These are phyloP conservation scores for Crenuchus spilurus DNA, from an alignment of 2,797 vertebrate species.

Conservation along the genomic window DNA sequence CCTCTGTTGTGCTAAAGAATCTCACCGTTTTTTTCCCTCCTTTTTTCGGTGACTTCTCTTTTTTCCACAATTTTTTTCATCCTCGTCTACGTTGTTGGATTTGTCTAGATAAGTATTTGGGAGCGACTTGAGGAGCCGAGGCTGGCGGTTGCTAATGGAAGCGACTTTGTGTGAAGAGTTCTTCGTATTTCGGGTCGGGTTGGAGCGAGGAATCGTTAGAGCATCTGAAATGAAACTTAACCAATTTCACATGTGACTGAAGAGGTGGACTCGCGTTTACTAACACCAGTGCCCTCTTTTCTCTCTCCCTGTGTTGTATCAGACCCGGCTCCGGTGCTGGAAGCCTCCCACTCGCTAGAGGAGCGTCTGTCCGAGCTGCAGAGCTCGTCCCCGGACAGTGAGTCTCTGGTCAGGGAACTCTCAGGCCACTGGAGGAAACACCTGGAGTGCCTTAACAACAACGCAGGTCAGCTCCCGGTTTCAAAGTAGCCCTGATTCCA, in stretches of 20 bases:
- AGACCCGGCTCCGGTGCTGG: slow-evolving; percentile 90
- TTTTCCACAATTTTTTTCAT: slow-evolving; percentile 42
- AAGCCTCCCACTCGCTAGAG: slow-evolving; percentile 86
- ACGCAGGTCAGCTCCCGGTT: slow-evolving; percentile 79
- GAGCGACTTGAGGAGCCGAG: slow-evolving; percentile 56
- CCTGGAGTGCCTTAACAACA: slow-evolving; percentile 77
- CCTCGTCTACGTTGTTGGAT: slow-evolving; percentile 68
- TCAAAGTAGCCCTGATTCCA: no score
- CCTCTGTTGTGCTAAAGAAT: slow-evolving; percentile 86
- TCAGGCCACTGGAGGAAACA: slow-evolving; percentile 85
- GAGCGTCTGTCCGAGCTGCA: slow-evolving; percentile 87
- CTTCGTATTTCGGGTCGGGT: slow-evolving; percentile 19
- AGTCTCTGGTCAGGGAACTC: slow-evolving; percentile 79
- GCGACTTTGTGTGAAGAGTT: slow-evolving; percentile 16
- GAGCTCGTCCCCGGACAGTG: slow-evolving; percentile 75
- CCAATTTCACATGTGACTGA: slow-evolving; percentile 6
- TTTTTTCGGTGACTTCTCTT: slow-evolving; percentile 74
- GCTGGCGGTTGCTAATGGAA: slow-evolving; percentile 42
- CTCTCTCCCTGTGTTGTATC: slow-evolving; percentile 14
- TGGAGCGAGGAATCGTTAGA: not conserved
- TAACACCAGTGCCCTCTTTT: not conserved
- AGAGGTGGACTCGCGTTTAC: slow-evolving; percentile 7
- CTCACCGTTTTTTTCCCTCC: slow-evolving; percentile 65
- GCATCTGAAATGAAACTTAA: slow-evolving; percentile 21
- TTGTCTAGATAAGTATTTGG: slow-evolving; percentile 74